Percentiles rank a stretch among this genome's conserved stretches.
Evolutionary conservation across 2,888 invertebrate species (phyloP).

Genomic region (Eupeodes latifasciatus): DNA sequence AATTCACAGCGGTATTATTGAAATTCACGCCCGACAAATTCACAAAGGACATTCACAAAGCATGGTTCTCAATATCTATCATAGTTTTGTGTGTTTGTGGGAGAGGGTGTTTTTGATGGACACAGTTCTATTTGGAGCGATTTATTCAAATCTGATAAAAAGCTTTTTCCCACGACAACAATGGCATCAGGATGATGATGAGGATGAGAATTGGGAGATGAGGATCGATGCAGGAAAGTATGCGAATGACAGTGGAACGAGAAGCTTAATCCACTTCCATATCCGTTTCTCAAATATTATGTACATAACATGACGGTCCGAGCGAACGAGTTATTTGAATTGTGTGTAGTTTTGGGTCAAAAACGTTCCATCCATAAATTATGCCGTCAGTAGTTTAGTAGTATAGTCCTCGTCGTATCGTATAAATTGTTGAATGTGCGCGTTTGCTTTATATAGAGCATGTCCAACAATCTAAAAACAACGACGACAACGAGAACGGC

Average conservation of each 20-base stretch:
- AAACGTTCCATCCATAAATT: constrained; percentile 67
- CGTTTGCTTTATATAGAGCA: not conserved
- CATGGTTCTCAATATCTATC: constrained; percentile 2
- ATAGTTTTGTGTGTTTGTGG: not conserved
- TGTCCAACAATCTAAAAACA: no score
- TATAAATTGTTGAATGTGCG: constrained; percentile 17
- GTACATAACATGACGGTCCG: not conserved
- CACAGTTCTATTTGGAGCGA: constrained; percentile 59
- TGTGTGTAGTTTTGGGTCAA: constrained; percentile 68
- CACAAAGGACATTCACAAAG: constrained; percentile 60
- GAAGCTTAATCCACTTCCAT: constrained; percentile 47
- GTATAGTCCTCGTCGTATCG: constrained; percentile 2
- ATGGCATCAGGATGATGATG: not conserved
- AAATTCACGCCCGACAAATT: constrained; percentile 72
- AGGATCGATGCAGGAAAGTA: constrained; percentile 3
- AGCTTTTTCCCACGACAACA: constrained; percentile 44
- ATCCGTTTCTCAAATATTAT: not conserved
- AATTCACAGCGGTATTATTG: constrained; percentile 68
- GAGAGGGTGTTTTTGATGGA: constrained; percentile 42
- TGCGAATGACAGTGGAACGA: constrained; percentile 55
- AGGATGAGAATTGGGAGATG: not conserved
- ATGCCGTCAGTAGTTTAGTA: constrained; percentile 52
- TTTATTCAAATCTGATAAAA: constrained; percentile 75
- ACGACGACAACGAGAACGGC: no score
- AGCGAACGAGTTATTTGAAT: constrained; percentile 41